Evolutionary conservation across 2,888 invertebrate genomes (phyloP).

Genomic region (Stegana nigrithorax): DNA sequence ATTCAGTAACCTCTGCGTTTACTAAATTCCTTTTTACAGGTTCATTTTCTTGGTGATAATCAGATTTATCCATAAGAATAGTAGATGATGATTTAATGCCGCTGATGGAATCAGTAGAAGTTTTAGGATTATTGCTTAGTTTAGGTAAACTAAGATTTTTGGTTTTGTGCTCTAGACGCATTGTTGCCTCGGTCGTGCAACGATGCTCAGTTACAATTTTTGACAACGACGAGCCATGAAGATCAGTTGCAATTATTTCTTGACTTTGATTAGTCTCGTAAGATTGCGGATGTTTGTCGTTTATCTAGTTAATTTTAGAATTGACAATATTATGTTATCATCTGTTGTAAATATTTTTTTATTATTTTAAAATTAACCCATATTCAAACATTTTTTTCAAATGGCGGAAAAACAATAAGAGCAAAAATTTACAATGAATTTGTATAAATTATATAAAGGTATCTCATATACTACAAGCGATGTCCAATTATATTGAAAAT

Average conservation of each 20-base stretch:
- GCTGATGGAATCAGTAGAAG: constrained; percentile 39
- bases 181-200: constrained; percentile 69
- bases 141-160: constrained; percentile 63
- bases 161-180: constrained; percentile 69
- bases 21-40: too few relatives aligned
- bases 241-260: constrained; percentile 60
- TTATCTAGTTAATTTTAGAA: not conserved
- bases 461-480: constrained; percentile 21
- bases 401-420: constrained; percentile 61
- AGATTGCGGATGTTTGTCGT: constrained; percentile 57
- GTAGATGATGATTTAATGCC: constrained; percentile 29
- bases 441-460: constrained; percentile 52
- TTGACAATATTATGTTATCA: constrained; percentile 1
- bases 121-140: constrained; percentile 49
- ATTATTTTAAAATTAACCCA: constrained; percentile 14
- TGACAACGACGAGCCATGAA: constrained; percentile 68
- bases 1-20: too few relatives aligned
- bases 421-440: constrained; percentile 60
- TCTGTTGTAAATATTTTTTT: constrained; percentile 1
- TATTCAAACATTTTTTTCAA: constrained; percentile 29
- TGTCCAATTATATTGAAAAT: constrained; percentile 8
- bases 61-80: constrained; percentile 46
- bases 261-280: constrained; percentile 62
- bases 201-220: constrained; percentile 69
- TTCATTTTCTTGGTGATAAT: constrained; percentile 42